Percentiles rank a stretch among this genome's conserved stretches.
These are phyloP conservation scores for Turnix velox DNA, from an alignment of 2,113 vertebrate species.

Conservation along the genomic window DNA sequence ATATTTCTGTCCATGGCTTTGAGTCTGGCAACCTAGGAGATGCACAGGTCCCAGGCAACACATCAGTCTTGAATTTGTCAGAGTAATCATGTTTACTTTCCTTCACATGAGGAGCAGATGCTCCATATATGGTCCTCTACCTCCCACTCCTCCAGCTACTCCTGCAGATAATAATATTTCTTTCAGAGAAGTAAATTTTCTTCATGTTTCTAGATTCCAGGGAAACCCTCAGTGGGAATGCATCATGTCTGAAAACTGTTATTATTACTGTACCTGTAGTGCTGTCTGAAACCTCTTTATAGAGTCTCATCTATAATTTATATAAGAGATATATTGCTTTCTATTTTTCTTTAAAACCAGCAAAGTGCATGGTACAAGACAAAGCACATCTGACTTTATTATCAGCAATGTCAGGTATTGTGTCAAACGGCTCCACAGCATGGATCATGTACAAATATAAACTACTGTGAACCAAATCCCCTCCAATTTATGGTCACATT, in stretches of 20 bases:
- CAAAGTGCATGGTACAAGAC: neutral
- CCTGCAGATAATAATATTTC: neutral
- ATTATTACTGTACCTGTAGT: neutral
- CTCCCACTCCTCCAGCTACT: neutral
- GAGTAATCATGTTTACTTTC: neutral
- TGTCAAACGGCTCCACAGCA: neutral
- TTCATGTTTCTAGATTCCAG: neutral
- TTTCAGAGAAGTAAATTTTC: neutral
- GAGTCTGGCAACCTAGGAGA: neutral
- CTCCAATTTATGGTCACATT: neutral
- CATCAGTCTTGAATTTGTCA: neutral
- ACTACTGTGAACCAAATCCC: neutral
- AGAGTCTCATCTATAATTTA: neutral
- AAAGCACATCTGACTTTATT: neutral
- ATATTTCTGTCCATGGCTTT: neutral
- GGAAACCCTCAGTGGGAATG: neutral
- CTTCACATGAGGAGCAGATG: neutral
- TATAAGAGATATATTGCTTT: neutral
- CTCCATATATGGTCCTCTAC: neutral
- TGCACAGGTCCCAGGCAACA: neutral
- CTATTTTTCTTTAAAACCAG: neutral
- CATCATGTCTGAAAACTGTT: neutral
- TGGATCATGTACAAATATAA: neutral
- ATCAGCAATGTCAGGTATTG: neutral
- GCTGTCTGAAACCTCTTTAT: neutral